Evolutionary conservation across 1,140 invertebrate species (phyloP).

Genomic region (Heliconius nattereri): DNA sequence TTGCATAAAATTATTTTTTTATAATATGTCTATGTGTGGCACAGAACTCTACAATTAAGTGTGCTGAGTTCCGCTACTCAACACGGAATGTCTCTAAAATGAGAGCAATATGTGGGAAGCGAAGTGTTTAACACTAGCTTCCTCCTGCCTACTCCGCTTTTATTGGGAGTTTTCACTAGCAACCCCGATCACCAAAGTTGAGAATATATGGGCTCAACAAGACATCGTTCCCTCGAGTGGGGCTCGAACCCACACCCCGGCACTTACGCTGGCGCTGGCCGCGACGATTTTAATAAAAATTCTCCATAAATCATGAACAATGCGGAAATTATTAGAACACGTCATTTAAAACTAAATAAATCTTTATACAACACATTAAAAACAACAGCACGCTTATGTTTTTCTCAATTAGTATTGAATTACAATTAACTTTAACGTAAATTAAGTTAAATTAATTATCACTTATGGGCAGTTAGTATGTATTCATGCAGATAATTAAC

Average conservation of each 20-base stretch:
- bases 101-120: no score
- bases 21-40: no score
- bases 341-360: conserved; percentile 7
- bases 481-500: conserved; percentile 9
- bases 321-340: not conserved
- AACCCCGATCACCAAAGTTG: no score
- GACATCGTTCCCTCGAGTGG: not conserved
- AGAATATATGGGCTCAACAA: no score
- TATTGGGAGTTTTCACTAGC: no score
- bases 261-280: no score
- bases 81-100: no score
- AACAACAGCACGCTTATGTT: not conserved
- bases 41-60: not conserved
- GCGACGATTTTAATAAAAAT: not conserved
- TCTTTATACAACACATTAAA: not conserved
- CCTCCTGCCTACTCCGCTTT: no score
- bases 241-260: no score
- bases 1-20: not conserved
- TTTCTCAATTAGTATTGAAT: not conserved
- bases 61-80: no score
- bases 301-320: not conserved
- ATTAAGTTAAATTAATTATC: conserved; percentile 11
- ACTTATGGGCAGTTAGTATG: not conserved
- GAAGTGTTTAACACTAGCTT: no score
- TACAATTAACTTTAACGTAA: not conserved